These are phyloP conservation scores for Epizoanthus scotinus DNA, from an alignment of 92 coral and sea anemone species.

Conservation along the genomic window DNA sequence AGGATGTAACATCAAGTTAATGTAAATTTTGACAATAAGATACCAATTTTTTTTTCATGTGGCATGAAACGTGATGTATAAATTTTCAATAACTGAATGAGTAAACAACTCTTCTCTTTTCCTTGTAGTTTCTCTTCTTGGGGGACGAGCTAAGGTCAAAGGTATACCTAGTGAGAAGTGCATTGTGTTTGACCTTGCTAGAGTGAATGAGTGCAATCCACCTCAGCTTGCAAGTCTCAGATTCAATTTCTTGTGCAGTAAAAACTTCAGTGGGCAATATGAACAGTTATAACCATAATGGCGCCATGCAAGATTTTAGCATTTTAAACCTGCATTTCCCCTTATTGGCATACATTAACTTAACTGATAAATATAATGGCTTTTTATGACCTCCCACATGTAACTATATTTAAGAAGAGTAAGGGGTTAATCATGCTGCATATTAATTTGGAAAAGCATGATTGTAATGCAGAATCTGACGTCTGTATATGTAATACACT, in stretches of 20 bases:
- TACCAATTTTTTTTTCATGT: no score
- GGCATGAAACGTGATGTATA: not conserved
- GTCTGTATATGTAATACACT: not conserved
- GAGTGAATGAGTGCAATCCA: slow-evolving; percentile 20
- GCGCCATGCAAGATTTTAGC: no score
- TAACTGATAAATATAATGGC: no score
- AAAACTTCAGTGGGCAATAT: not conserved
- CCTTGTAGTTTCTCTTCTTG: slow-evolving; percentile 23
- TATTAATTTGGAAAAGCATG: no score
- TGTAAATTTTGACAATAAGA: no score
- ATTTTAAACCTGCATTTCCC: no score
- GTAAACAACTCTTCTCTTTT: slow-evolving; percentile 28
- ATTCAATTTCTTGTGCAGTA: slow-evolving; percentile 4
- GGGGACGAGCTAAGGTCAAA: slow-evolving; percentile 29
- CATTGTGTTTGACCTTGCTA: slow-evolving; percentile 26
- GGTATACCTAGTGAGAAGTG: slow-evolving; percentile 22
- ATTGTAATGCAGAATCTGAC: no score
- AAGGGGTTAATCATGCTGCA: no score
- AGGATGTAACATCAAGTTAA: no score
- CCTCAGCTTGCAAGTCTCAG: slow-evolving; percentile 9
- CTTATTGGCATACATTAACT: no score
- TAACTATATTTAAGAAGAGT: no score
- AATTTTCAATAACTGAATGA: slow-evolving; percentile 24
- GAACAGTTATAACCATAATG: not conserved
- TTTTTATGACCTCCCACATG: no score